Evolutionary conservation across 2,888 invertebrate species (phyloP), one percentile per base, ranked within the genome.

Genomic region (Caenorhabditis imperialis): DNA sequence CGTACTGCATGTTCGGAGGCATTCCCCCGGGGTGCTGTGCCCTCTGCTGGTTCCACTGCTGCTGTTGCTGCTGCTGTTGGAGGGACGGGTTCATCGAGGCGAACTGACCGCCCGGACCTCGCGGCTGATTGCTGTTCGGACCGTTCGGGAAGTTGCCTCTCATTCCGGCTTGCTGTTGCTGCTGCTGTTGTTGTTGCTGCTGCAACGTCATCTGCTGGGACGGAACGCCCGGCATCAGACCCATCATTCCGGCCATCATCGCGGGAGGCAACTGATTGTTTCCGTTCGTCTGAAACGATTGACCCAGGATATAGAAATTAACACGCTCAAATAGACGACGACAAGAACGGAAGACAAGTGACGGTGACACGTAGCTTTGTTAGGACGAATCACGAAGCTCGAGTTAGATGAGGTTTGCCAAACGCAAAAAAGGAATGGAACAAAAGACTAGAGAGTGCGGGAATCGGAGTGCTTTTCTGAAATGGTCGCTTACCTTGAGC

Each of bases 401-500:
- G 20, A 35, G 8, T 27, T 58, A 33, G n/a, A n/a, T 20, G 23
- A 33, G 25, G 45, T 54, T 53, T 40, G 38, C 10, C 5, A 44
- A 22, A 35, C 42, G 20, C 44, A 35, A 60, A 42, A 38, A 58
- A 45, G 35, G 42, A 20, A 30, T 38, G n/a, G n/a, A 10, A 44
- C 23, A 33, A 14, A 20, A 27, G 27, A 27, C 3, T 7, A 51
- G 45, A 27, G 27, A 18, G 12, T 7, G n/a, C 27, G 1, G n/a
- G 10, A 53, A n/a, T n/a, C n/a, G n/a, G n/a, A n/a, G n/a, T n/a
- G n/a, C n/a, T n/a, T n/a, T n/a, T 20, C 23, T 22, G 16, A 37
- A n/a, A 14, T 27, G 14, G 12, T n/a, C 37, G 38, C 63, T 58
- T 16, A 73, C 73, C 54, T 61, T 94, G 81, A 96, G 93, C 88